phyloP scores from a whole-genome alignment of 2,888 invertebrate genomes.

The Apodemia duryi region DNA sequence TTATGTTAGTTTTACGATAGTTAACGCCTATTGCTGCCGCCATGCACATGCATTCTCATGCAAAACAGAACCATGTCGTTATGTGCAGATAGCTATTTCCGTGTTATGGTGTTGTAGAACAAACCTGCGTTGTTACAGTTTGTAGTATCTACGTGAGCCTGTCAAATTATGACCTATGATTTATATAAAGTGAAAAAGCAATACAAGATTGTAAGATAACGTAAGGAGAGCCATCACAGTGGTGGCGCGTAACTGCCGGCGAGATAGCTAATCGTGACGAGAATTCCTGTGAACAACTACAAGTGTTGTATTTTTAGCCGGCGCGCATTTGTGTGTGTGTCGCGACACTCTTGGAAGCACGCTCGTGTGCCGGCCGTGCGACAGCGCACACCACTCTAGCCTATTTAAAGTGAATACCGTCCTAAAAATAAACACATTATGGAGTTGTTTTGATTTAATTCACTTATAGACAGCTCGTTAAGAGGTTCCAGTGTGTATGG shows the following conservation, averaged over 20 bases:
- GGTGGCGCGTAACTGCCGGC: conserved; percentile 26
- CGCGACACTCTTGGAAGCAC: not conserved
- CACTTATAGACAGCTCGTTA: not conserved
- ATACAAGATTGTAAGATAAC: not conserved
- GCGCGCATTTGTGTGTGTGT: conserved; percentile 3
- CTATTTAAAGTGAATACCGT: conserved; percentile 2
- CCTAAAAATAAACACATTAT: conserved; percentile 5
- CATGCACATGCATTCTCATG: no score
- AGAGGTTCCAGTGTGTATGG: not conserved
- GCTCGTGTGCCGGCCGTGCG: conserved; percentile 15
- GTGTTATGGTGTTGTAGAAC: no score
- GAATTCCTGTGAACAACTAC: conserved; percentile 19
- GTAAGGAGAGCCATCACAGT: not conserved
- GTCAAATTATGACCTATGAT: not conserved
- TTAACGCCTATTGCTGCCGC: no score
- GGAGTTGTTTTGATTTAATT: conserved; percentile 14
- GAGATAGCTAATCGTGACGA: conserved; percentile 21
- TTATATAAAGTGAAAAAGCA: not conserved
- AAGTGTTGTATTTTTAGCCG: conserved; percentile 23
- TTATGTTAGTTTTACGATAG: no score
- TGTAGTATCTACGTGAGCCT: not conserved
- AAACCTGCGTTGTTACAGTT: no score
- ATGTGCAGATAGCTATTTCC: no score
- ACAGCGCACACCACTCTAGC: conserved; percentile 20
- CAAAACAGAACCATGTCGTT: no score